These are phyloP conservation scores for Bursaphelenchus mucronatus DNA, from an alignment of 1,140 invertebrate genomes.

Conservation along the genomic window DNA sequence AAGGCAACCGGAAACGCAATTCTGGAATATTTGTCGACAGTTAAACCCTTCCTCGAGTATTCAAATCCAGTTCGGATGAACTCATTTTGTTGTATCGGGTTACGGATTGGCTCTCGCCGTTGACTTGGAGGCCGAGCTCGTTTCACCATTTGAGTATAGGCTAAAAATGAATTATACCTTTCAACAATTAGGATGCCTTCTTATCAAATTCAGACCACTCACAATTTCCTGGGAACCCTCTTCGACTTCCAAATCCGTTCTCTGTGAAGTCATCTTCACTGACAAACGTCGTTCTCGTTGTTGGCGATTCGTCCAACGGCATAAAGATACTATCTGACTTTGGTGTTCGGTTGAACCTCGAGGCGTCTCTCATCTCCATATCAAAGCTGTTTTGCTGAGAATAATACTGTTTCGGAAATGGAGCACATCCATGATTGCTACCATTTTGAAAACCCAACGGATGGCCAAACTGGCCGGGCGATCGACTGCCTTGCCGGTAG, in stretches of 20 bases:
- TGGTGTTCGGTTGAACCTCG: slow-evolving; percentile 2
- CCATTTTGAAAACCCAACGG: background rate
- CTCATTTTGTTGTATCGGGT: slow-evolving; percentile 26
- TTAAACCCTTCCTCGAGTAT: slow-evolving; percentile 50
- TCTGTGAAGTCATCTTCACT: slow-evolving; percentile 25
- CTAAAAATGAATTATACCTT: background rate
- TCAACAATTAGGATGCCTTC: too few relatives aligned
- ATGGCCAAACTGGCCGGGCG: background rate
- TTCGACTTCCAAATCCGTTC: background rate
- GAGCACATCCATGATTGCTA: background rate
- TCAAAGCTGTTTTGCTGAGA: background rate
- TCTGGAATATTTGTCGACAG: slow-evolving; percentile 49
- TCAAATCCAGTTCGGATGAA: slow-evolving; percentile 43
- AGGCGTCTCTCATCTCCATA: slow-evolving; percentile 1
- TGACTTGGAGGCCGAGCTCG: background rate
- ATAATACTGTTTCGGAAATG: slow-evolving; percentile 2
- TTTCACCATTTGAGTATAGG: slow-evolving; percentile 4
- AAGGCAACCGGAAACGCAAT: slow-evolving; percentile 47
- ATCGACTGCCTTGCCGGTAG: too few relatives aligned
- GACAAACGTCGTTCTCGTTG: slow-evolving; percentile 21
- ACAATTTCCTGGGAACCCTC: background rate
- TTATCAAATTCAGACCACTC: too few relatives aligned
- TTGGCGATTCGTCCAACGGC: slow-evolving; percentile 20
- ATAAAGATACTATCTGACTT: slow-evolving; percentile 11
- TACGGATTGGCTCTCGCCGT: slow-evolving; percentile 9